phyloP scores from a whole-genome alignment of 2,888 invertebrate species.

The Drosophila picticornis region DNA sequence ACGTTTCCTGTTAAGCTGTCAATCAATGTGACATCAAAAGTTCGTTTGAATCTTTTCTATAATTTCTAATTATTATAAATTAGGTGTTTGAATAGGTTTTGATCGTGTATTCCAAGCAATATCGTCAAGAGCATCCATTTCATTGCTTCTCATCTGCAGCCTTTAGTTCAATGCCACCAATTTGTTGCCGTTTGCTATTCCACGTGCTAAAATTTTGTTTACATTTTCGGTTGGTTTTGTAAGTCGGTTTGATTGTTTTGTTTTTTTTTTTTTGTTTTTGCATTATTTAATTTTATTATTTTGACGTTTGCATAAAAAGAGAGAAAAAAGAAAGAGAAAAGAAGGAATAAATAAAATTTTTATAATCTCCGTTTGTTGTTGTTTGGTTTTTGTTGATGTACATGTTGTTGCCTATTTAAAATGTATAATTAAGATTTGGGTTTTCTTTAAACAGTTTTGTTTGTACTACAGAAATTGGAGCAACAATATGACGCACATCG shows the following conservation, averaged over 20 bases:
- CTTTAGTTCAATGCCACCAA: slow-evolving; percentile 58
- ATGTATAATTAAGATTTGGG: slow-evolving; percentile 33
- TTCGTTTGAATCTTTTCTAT: neutral
- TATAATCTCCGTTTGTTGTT: slow-evolving; percentile 75
- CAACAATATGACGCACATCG: slow-evolving; percentile 63
- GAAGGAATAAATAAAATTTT: slow-evolving; percentile 75
- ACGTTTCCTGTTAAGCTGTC: slow-evolving; percentile 19
- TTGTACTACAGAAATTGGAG: slow-evolving; percentile 57
- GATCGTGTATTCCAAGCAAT: slow-evolving; percentile 40
- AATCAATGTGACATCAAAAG: slow-evolving; percentile 1
- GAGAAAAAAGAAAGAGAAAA: slow-evolving; percentile 78
- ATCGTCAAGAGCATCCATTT: slow-evolving; percentile 55
- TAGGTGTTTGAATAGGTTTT: slow-evolving; percentile 8
- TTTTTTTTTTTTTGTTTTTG: slow-evolving; percentile 14
- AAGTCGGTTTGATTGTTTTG: slow-evolving; percentile 31
- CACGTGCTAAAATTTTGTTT: slow-evolving; percentile 43
- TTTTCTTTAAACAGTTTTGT: slow-evolving; percentile 27
- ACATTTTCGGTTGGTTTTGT: slow-evolving; percentile 33
- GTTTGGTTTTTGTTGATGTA: slow-evolving; percentile 33
- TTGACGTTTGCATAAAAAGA: slow-evolving; percentile 61
- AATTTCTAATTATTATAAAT: slow-evolving; percentile 7
- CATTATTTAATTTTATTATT: slow-evolving; percentile 38
- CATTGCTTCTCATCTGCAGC: slow-evolving; percentile 37
- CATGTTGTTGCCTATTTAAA: slow-evolving; percentile 58
- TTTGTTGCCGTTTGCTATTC: slow-evolving; percentile 42